Conservation (phyloP, 2,888 invertebrate species). For the Amphipyra tragopoginis region DNA sequence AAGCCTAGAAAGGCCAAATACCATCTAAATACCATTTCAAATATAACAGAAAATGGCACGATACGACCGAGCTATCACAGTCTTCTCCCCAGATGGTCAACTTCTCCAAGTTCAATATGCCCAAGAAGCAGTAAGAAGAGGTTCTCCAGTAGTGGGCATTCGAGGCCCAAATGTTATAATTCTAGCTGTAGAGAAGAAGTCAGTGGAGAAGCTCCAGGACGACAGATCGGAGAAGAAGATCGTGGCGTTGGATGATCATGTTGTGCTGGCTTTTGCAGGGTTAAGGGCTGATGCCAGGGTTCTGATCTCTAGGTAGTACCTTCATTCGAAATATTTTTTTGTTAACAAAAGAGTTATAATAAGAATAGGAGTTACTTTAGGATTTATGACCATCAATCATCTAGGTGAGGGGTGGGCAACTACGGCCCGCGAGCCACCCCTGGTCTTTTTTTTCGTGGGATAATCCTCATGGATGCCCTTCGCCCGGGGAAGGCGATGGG, state of each 20-base stretch:
- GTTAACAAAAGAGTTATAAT: too few species aligned
- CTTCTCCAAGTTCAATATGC: constrained; percentile 99
- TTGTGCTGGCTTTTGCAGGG: constrained; percentile 98
- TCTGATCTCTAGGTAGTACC: constrained; percentile 91
- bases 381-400: too few species aligned
- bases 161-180: constrained; percentile 97
- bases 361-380: too few species aligned
- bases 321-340: neutral
- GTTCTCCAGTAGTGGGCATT: constrained; percentile 95
- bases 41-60: constrained; percentile 80
- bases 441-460: too few species aligned
- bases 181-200: constrained; percentile 98
- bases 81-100: constrained; percentile 99
- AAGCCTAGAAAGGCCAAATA: neutral
- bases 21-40: too few species aligned
- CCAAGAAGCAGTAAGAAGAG: constrained; percentile 98
- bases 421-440: too few species aligned
- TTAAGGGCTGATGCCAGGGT: constrained; percentile 99
- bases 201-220: constrained; percentile 98
- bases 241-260: constrained; percentile 98
- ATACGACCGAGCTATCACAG: constrained; percentile 99
- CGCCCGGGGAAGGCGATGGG: too few species aligned
- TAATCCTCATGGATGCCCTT: too few species aligned
- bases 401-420: too few species aligned
- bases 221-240: constrained; percentile 98